phyloP scores from a whole-genome alignment of 1,140 invertebrate species.

The Pomacea maculata region DNA sequence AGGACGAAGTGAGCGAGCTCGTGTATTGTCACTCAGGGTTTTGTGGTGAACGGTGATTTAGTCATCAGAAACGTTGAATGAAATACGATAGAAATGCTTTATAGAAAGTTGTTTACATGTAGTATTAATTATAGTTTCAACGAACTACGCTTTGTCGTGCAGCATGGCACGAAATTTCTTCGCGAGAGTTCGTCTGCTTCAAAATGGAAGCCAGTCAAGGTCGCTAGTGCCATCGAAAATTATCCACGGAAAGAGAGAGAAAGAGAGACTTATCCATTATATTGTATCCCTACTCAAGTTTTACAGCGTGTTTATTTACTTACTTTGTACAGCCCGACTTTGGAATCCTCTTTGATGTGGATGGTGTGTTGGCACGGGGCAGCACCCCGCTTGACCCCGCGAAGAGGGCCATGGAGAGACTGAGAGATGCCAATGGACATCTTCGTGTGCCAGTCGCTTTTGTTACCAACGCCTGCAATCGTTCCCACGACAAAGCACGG shows the following conservation, averaged over 20 bases:
- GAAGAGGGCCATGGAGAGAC: slow-evolving; percentile 69
- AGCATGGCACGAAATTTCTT: background rate
- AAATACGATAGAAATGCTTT: background rate
- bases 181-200: background rate
- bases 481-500: slow-evolving; percentile 72
- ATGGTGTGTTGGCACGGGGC: slow-evolving; percentile 77
- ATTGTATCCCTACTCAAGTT: background rate
- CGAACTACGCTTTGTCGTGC: background rate
- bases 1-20: background rate
- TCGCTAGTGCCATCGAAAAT: background rate
- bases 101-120: background rate
- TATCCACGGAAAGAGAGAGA: background rate
- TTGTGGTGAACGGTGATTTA: background rate
- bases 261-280: background rate
- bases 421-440: slow-evolving; percentile 70
- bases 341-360: slow-evolving; percentile 79
- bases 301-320: background rate
- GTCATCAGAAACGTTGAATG: background rate
- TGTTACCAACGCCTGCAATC: slow-evolving; percentile 77
- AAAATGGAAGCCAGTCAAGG: background rate
- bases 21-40: background rate
- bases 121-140: background rate
- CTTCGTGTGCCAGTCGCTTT: slow-evolving; percentile 77
- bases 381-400: slow-evolving; percentile 74
- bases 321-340: slow-evolving; percentile 63